phyloP scores from a whole-genome alignment of 2,888 invertebrate genomes.

The Anthophora plumipes region DNA sequence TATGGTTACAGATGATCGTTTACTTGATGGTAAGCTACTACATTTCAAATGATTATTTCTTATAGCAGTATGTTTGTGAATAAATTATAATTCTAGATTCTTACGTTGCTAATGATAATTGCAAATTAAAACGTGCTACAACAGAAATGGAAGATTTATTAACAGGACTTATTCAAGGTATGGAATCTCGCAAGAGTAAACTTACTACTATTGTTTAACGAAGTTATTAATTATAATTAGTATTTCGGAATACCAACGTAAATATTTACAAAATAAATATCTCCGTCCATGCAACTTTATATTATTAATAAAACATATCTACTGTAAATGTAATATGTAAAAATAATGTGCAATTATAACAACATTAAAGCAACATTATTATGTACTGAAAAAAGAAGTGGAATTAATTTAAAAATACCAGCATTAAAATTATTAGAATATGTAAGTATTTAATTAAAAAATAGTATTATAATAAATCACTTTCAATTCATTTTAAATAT shows the following conservation, averaged over 20 bases:
- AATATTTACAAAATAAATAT: conserved; percentile 43
- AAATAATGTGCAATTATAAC: conserved; percentile 34
- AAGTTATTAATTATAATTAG: conserved; percentile 29
- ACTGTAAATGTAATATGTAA: conserved; percentile 18
- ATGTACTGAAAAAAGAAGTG: conserved; percentile 3
- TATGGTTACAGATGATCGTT: conserved; percentile 89
- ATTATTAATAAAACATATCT: conserved; percentile 4
- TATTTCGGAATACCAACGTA: conserved; percentile 15
- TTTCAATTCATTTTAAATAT: conserved; percentile 16
- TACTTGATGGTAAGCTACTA: conserved; percentile 86
- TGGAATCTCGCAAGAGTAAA: conserved; percentile 85
- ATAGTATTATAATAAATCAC: conserved; percentile 18
- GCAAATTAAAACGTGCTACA: conserved; percentile 88
- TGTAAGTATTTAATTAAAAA: conserved; percentile 6
- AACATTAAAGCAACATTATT: conserved; percentile 20
- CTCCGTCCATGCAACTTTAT: conserved; percentile 48
- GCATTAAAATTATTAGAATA: no score
- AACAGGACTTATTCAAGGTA: conserved; percentile 88
- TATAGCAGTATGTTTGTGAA: conserved; percentile 37
- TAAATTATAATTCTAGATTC: conserved; percentile 75
- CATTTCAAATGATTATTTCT: conserved; percentile 5
- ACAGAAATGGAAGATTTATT: conserved; percentile 90
- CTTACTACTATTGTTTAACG: conserved; percentile 80
- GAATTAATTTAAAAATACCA: no score
- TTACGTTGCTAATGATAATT: conserved; percentile 86